A percentile compares a stretch with the other conserved stretches of the same genome.
These are phyloP conservation scores for Megaustenia siamemsis DNA, from an alignment of 2,888 invertebrate genomes.

Conservation along the genomic window DNA sequence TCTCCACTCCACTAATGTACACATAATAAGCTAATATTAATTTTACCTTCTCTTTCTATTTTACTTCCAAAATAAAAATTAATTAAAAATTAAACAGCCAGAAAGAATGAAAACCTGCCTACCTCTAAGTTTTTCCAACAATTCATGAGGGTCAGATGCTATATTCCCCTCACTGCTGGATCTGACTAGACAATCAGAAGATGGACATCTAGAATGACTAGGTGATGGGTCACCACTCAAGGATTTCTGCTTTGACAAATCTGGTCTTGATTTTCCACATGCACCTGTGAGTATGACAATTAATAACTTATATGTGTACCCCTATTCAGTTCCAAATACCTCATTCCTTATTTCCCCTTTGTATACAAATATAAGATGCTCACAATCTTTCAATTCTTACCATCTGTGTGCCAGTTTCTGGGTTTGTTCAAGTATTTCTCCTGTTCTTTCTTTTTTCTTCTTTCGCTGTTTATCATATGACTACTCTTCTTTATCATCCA, in stretches of 20 bases:
- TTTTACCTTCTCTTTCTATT: neutral
- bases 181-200: conserved; percentile 69
- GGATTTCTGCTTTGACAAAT: conserved; percentile 72
- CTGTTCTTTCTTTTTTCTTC: too few species aligned
- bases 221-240: conserved; percentile 77
- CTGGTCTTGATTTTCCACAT: conserved; percentile 68
- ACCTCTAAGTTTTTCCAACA: conserved; percentile 71
- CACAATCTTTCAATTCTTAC: too few species aligned
- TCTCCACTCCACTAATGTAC: too few species aligned
- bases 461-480: too few species aligned
- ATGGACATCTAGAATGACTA: conserved; percentile 71
- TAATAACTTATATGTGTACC: neutral
- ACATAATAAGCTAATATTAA: too few species aligned
- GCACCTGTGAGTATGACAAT: conserved; percentile 64
- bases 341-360: neutral
- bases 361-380: too few species aligned
- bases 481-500: too few species aligned
- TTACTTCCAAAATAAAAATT: neutral
- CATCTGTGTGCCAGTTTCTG: too few species aligned
- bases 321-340: neutral
- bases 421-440: too few species aligned
- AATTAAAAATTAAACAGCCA: neutral
- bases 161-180: conserved; percentile 78
- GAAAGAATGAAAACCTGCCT: conserved; percentile 10
- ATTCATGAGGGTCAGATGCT: conserved; percentile 64